Evolutionary conservation across 2,113 vertebrate genomes (phyloP).

Genomic region (Ciconia maguari): DNA sequence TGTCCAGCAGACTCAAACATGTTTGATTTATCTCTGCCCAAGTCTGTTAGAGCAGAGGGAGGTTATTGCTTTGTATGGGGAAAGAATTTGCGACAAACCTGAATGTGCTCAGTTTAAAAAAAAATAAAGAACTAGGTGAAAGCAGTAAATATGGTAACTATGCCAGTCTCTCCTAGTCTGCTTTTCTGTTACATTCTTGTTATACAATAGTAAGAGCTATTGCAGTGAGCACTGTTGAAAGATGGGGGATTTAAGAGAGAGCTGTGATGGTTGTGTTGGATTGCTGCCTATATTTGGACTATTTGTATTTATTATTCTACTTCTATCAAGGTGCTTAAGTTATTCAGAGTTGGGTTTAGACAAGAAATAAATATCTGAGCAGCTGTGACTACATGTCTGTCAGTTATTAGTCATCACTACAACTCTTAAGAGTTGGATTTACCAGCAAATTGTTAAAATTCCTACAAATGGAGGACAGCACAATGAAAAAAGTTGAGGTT

Average conservation of each 20-base stretch:
- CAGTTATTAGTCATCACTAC: conserved; percentile 42
- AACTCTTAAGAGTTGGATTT: conserved; percentile 11
- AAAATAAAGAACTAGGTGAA: not conserved
- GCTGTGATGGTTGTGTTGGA: conserved; percentile 61
- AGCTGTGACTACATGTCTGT: conserved; percentile 67
- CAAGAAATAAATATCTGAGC: conserved; percentile 66
- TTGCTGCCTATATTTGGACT: conserved; percentile 61
- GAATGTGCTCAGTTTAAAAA: not conserved
- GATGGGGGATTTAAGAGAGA: conserved; percentile 47
- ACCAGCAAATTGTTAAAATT: conserved; percentile 13
- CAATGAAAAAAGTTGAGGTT: not conserved
- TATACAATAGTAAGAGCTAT: conserved; percentile 48
- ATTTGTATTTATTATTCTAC: conserved; percentile 58
- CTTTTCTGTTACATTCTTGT: conserved; percentile 17
- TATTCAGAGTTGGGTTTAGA: conserved; percentile 68
- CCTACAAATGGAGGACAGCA: not conserved
- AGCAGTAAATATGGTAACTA: conserved; percentile 34
- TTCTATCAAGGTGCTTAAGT: conserved; percentile 68
- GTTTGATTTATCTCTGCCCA: not conserved
- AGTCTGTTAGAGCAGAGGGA: not conserved
- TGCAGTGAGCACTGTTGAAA: conserved; percentile 43
- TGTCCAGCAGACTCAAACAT: not conserved
- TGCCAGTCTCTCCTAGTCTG: not conserved
- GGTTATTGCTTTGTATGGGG: not conserved
- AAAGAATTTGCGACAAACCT: not conserved